Evolutionary conservation across 2,797 vertebrate genomes (phyloP), one percentile per base, ranked within the genome.

Genomic region (Pseudochirops corinnae): DNA sequence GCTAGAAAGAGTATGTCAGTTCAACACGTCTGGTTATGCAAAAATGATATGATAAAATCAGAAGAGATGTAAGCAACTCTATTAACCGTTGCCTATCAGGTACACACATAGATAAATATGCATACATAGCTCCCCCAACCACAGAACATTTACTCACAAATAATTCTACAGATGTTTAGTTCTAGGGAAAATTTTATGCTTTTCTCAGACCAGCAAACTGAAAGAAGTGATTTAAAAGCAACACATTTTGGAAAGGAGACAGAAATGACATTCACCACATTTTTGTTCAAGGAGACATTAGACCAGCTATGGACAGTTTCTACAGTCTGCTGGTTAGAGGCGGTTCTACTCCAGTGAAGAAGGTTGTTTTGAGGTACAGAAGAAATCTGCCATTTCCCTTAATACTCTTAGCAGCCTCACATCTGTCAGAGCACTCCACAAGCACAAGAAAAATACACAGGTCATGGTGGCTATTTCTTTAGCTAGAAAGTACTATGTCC

Each of bases 1-100:
- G 96, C 94, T 91, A 97, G 55, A 74, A n/a, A 96, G 60, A 95
- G 52, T 91, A 62, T 90, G 93, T 93, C 93, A 94, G 55, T 87
- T 96, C 97, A 97, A 98, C 96, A 97, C 95, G 96, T 97, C 97
- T 94, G 90, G 97, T 98, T 97, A 97, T 95, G 96, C 96, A 98
- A 98, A 97, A 90, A 94, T 29, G 92, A 97, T 62, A 96, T 74
- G 94, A 97, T 91, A 93, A 50, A 94, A 96, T 98, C 96, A 96
- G 57, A 92, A 97, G 95, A 97, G 91, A 94, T 28, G 31, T 87
- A 74, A 56, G 55, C 74, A 96, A 82, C 60, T 93, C 92, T 94
- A 91, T 46, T 62, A 92, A 91, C 87, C 95, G 95, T 91, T 50
- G 96, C 93, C 6, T 52, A 52, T 28, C 52, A 90, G 52, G 53